A percentile compares a stretch with the other conserved stretches of the same genome.
Evolutionary conservation across 2,888 invertebrate genomes (phyloP).

Genomic region (Lypha dubia): DNA sequence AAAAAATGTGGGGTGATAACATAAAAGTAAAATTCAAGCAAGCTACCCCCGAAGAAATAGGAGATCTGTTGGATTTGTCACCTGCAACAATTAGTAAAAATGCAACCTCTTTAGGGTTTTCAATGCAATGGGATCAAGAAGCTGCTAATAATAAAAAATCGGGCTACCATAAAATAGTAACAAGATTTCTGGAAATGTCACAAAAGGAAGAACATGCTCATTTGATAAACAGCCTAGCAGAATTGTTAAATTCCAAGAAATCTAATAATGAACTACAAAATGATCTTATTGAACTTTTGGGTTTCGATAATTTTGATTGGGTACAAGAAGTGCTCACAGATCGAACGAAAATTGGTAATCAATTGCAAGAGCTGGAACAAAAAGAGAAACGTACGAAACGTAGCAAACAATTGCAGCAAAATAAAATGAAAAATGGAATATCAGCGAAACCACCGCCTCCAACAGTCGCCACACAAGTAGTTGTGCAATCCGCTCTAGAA

Average conservation of each 20-base stretch:
- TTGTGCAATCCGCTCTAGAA: conserved; percentile 92
- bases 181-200: conserved; percentile 77
- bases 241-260: conserved; percentile 86
- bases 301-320: conserved; percentile 92
- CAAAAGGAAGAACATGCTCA: conserved; percentile 69
- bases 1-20: conserved; percentile 77
- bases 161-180: conserved; percentile 74
- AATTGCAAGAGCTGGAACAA: conserved; percentile 79
- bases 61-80: conserved; percentile 75
- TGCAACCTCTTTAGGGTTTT: conserved; percentile 74
- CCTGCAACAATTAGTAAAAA: conserved; percentile 76
- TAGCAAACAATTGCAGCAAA: conserved; percentile 74
- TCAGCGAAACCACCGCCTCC: conserved; percentile 83
- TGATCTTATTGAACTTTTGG: conserved; percentile 93
- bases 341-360: conserved; percentile 84
- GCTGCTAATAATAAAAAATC: background rate
- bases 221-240: conserved; percentile 76
- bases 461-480: conserved; percentile 91
- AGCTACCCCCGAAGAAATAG: conserved; percentile 69
- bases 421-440: conserved; percentile 67
- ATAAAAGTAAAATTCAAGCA: conserved; percentile 73
- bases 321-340: conserved; percentile 88
- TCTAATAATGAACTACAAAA: conserved; percentile 89
- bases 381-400: conserved; percentile 77
- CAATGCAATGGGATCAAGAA: conserved; percentile 76